Evolutionary conservation across 64 coral and sea anemone genomes (phyloP).

Genomic region (Actinia tenebrosa): DNA sequence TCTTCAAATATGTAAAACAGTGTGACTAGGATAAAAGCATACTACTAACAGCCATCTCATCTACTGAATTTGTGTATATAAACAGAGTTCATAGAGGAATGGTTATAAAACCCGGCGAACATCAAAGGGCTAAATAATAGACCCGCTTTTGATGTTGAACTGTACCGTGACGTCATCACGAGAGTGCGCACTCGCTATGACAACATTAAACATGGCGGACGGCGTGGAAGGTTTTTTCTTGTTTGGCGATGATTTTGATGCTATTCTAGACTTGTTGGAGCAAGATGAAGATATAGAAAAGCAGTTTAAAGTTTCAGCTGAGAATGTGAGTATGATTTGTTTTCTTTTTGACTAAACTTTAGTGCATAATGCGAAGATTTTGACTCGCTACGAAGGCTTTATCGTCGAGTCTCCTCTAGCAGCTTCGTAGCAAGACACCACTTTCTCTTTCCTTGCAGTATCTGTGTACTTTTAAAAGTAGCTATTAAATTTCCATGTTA

Average conservation of each 20-base stretch:
- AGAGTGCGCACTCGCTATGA: too few relatives aligned
- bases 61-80: too few relatives aligned
- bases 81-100: too few relatives aligned
- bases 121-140: constrained; percentile 22
- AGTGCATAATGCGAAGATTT: constrained; percentile 37
- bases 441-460: constrained; percentile 27
- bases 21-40: too few relatives aligned
- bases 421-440: constrained; percentile 22
- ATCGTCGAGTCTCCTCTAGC: background rate
- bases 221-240: background rate
- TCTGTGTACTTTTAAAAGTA: constrained; percentile 26
- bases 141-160: constrained; percentile 25
- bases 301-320: constrained; percentile 14
- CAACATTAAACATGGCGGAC: constrained; percentile 4
- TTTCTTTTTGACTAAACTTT: constrained; percentile 14
- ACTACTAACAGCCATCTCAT: background rate
- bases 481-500: background rate
- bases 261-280: constrained; percentile 21
- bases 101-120: background rate
- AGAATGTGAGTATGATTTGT: constrained; percentile 31
- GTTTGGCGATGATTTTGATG: constrained; percentile 35
- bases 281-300: constrained; percentile 25
- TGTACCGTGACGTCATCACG: background rate
- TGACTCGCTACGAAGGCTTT: background rate
- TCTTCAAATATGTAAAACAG: too few relatives aligned